These are phyloP conservation scores for Tinea semifulvella DNA, from an alignment of 2,888 invertebrate genomes.

Conservation along the genomic window DNA sequence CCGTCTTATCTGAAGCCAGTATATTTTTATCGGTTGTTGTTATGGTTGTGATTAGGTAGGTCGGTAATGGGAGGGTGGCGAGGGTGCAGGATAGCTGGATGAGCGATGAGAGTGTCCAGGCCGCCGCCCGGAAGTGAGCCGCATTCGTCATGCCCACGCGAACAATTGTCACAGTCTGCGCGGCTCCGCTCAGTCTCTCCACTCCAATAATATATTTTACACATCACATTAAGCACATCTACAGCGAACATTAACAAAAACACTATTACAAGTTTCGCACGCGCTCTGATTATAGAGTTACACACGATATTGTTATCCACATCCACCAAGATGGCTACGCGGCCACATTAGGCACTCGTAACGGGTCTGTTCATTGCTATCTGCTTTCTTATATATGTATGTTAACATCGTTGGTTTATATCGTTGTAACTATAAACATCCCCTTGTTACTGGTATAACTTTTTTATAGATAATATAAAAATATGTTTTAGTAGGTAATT, in stretches of 20 bases:
- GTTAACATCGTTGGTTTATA: too few relatives aligned
- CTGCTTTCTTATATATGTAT: too few relatives aligned
- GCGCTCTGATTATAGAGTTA: background rate
- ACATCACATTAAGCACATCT: conserved; percentile 35
- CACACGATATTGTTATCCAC: background rate
- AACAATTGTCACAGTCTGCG: conserved; percentile 2
- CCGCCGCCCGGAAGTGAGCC: conserved; percentile 27
- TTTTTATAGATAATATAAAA: too few relatives aligned
- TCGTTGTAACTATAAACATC: too few relatives aligned
- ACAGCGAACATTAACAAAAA: conserved; percentile 3
- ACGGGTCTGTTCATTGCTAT: too few relatives aligned
- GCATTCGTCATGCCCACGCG: conserved; percentile 32
- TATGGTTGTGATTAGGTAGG: conserved; percentile 6
- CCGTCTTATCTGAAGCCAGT: conserved; percentile 4
- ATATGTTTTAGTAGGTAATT: too few relatives aligned
- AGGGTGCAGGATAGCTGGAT: conserved; percentile 3
- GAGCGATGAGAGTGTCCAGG: conserved; percentile 6
- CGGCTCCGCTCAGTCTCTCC: conserved; percentile 1
- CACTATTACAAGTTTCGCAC: conserved; percentile 1
- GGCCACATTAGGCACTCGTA: too few relatives aligned
- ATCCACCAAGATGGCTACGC: too few relatives aligned
- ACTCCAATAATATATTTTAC: conserved; percentile 25
- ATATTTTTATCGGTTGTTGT: conserved; percentile 5
- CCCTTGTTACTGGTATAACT: too few relatives aligned
- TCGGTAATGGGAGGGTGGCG: conserved; percentile 1